Conservation (phyloP, 92 coral and sea anemone species). For the Phenganax stokvisi region DNA sequence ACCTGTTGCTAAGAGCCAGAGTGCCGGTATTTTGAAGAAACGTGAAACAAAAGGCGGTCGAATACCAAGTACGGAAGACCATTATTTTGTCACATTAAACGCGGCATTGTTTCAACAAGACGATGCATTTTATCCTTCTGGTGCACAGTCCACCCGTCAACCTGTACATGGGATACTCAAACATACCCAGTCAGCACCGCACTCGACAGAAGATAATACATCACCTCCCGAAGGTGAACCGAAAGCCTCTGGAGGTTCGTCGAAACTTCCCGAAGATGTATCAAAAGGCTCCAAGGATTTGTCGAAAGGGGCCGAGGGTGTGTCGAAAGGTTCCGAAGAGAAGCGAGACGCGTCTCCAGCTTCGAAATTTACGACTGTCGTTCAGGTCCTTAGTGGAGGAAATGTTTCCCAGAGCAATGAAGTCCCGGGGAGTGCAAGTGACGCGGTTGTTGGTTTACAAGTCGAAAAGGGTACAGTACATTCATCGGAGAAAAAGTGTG, state of each 20-base stretch:
- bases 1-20: constrained; percentile 2
- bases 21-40: constrained; percentile 33
- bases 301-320: background rate
- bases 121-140: background rate
- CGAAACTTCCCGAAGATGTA: background rate
- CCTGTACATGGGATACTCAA: constrained; percentile 28
- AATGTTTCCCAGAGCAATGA: background rate
- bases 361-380: background rate
- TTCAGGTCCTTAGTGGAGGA: background rate
- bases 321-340: background rate
- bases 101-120: constrained; percentile 20
- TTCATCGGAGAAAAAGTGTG: background rate
- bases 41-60: constrained; percentile 1
- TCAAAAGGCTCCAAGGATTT: background rate
- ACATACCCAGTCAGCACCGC: background rate
- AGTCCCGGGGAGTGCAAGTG: background rate
- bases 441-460: background rate
- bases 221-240: background rate
- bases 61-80: constrained; percentile 28
- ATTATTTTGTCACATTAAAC: constrained; percentile 27
- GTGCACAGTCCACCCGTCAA: background rate
- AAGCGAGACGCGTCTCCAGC: background rate
- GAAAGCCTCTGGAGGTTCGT: background rate
- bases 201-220: background rate
- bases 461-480: background rate